These are phyloP conservation scores for Notospermus geniculatus DNA, from an alignment of 1,140 invertebrate species.

Conservation along the genomic window DNA sequence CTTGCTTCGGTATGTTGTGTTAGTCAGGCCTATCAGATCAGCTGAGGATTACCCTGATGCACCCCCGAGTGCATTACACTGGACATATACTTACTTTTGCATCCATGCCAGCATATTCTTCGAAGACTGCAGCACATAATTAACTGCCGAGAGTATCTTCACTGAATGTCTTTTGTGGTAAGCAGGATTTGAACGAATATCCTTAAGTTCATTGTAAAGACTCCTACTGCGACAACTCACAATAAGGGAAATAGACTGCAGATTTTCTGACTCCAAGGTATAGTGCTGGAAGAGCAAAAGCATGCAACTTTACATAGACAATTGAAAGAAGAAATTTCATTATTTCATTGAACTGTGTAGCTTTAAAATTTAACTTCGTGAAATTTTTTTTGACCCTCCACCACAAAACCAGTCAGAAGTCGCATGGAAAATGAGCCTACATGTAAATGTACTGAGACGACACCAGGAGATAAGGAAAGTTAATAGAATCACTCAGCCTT, in stretches of 20 bases:
- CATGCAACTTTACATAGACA: slow-evolving; percentile 6
- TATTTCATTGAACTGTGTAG: too few species aligned
- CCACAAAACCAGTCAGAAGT: too few species aligned
- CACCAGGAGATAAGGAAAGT: too few species aligned
- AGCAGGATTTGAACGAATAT: slow-evolving; percentile 1
- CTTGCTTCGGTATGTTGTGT: too few species aligned
- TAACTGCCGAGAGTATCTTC: slow-evolving; percentile 77
- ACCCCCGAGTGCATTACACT: too few species aligned
- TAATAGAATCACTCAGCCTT: not conserved
- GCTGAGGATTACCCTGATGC: too few species aligned
- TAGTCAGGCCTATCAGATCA: too few species aligned
- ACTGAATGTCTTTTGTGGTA: slow-evolving; percentile 64
- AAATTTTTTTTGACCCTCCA: slow-evolving; percentile 1
- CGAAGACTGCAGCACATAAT: slow-evolving; percentile 76
- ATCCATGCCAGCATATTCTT: slow-evolving; percentile 86
- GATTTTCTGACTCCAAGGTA: slow-evolving; percentile 84
- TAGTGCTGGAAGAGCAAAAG: slow-evolving; percentile 69
- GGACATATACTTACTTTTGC: slow-evolving; percentile 62
- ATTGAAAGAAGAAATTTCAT: too few species aligned
- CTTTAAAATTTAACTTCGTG: too few species aligned
- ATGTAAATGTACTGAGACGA: too few species aligned
- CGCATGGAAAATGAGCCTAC: too few species aligned
- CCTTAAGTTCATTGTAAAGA: slow-evolving; percentile 68
- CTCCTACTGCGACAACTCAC: slow-evolving; percentile 80
- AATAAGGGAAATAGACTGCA: slow-evolving; percentile 81